Conservation (phyloP, 2,797 vertebrate species). For the Borostomias antarcticus region DNA sequence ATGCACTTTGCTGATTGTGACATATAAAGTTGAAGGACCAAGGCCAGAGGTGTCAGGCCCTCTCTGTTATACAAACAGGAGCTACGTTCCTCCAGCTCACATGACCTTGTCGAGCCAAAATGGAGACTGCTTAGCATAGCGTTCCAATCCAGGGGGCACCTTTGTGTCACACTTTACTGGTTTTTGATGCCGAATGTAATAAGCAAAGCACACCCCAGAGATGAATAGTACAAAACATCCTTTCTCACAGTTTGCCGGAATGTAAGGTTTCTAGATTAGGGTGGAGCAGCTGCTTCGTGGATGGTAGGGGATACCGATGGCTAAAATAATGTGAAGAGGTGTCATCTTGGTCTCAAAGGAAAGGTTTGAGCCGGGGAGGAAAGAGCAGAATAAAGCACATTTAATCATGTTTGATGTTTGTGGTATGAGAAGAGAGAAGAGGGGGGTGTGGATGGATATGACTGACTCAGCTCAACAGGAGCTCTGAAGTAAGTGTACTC, state of each 20-base stretch:
- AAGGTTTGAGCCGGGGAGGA: neutral
- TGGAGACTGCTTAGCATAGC: constrained; percentile 7
- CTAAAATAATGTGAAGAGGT: neutral
- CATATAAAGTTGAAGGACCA: constrained; percentile 55
- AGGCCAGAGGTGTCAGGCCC: constrained; percentile 42
- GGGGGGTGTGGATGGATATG: neutral
- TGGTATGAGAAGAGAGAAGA: neutral
- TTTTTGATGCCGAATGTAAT: constrained; percentile 10
- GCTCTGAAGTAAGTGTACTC: too few relatives aligned
- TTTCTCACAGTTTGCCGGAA: neutral
- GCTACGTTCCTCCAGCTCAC: constrained; percentile 32
- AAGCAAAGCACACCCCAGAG: constrained; percentile 3
- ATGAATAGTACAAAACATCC: constrained; percentile 19
- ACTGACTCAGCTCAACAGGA: too few relatives aligned
- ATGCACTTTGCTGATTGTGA: constrained; percentile 46
- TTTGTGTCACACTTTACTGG: neutral
- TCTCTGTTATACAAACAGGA: constrained; percentile 52
- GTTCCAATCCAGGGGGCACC: constrained; percentile 5
- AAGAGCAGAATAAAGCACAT: constrained; percentile 1
- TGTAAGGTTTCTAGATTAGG: constrained; percentile 26
- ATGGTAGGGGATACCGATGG: neutral
- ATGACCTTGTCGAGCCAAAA: constrained; percentile 45
- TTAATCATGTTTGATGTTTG: constrained; percentile 6
- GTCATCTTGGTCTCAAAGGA: neutral
- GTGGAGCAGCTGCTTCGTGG: constrained; percentile 1